Conservation (phyloP, 2,888 invertebrate species). For the Phlogophora meticulosa region DNA sequence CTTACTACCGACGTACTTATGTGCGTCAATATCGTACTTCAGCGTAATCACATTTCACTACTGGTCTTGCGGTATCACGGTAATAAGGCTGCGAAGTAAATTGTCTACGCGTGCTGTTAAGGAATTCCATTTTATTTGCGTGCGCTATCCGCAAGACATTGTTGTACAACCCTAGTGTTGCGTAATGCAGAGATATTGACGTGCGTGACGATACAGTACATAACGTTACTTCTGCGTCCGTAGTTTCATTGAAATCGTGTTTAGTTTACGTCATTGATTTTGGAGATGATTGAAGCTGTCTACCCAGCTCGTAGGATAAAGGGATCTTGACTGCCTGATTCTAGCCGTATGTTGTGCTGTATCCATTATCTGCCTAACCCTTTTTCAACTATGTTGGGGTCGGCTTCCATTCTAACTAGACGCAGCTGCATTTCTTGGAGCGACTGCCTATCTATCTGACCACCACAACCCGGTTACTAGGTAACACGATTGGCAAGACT, state of each 20-base stretch:
- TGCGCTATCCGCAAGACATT: neutral
- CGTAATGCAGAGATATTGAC: constrained; percentile 26
- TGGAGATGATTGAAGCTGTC: neutral
- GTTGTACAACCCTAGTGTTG: constrained; percentile 28
- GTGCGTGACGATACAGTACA: constrained; percentile 29
- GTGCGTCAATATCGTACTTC: constrained; percentile 41
- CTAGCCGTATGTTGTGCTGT: no score
- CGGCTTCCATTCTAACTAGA: no score
- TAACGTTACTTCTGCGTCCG: constrained; percentile 4
- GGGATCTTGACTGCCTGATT: no score
- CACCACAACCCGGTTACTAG: no score
- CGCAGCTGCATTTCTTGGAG: no score
- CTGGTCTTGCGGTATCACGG: constrained; percentile 15
- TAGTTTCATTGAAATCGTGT: neutral
- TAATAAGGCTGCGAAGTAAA: constrained; percentile 24
- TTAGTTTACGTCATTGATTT: neutral
- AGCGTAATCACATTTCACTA: constrained; percentile 49
- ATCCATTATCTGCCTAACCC: no score
- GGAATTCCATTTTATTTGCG: constrained; percentile 10
- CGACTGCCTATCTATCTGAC: no score
- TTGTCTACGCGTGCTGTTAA: constrained; percentile 18
- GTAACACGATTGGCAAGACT: no score
- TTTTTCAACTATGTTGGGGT: no score
- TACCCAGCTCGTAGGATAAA: neutral
- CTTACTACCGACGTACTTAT: constrained; percentile 15